phyloP scores from a whole-genome alignment of 1,140 invertebrate species.

The Mya arenaria region DNA sequence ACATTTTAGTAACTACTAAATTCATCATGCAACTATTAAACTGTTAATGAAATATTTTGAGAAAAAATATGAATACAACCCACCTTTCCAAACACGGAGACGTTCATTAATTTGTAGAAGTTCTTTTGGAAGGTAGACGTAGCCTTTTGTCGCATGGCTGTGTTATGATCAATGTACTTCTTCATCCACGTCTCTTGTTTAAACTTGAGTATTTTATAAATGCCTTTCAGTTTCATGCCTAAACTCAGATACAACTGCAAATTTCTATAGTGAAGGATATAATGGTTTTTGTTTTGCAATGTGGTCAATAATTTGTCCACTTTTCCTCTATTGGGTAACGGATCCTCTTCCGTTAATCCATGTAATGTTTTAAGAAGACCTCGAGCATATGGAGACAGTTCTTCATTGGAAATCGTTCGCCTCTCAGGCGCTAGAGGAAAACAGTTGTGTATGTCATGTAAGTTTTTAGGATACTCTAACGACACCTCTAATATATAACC shows the following conservation, averaged over 20 bases:
- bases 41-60: too few relatives aligned
- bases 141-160: slow-evolving; percentile 70
- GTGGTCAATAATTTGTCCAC: slow-evolving; percentile 60
- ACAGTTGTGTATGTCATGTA: slow-evolving; percentile 83
- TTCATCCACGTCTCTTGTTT: slow-evolving; percentile 16
- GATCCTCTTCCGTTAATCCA: not conserved
- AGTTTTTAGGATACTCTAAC: slow-evolving; percentile 72
- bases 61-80: not conserved
- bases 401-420: not conserved
- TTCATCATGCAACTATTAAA: not conserved
- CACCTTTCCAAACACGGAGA: slow-evolving; percentile 73
- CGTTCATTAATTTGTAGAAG: slow-evolving; percentile 81
- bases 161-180: slow-evolving; percentile 53
- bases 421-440: slow-evolving; percentile 82
- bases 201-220: not conserved
- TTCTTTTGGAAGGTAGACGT: slow-evolving; percentile 80
- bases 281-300: slow-evolving; percentile 36
- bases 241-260: slow-evolving; percentile 14
- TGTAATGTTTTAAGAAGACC: not conserved
- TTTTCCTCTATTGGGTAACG: not conserved
- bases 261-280: slow-evolving; percentile 60
- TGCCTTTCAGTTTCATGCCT: not conserved
- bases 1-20: not conserved
- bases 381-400: slow-evolving; percentile 35
- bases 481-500: slow-evolving; percentile 83